Evolutionary conservation across 2,888 invertebrate species (phyloP), one percentile per base, ranked within the genome.

Genomic region (Pollenia griseotomentosa): DNA sequence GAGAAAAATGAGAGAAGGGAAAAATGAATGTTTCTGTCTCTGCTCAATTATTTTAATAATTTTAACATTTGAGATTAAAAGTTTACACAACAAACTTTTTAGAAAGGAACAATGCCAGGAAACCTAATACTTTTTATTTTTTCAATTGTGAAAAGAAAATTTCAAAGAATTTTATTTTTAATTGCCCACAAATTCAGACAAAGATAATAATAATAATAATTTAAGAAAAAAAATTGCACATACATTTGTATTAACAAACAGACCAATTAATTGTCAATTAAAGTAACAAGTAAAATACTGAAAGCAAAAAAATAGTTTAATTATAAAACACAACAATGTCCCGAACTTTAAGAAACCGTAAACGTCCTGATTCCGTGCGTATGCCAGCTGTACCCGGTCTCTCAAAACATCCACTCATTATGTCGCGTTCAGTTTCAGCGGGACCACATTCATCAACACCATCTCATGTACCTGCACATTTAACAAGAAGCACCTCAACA

Each of bases 301-400:
- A 46, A n/a, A 44, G 16, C 1, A 7, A 51, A 53, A 19, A 77
- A 77, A 14, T 14, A 23, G 51, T 65, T 40, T 3, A 75, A n/a
- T 48, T 53, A 42, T 8, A 3, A 48, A 68, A 73, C 40, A 63
- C 0, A 19, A 63, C 10, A 40, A 87, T 87, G 87, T 87, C 87
- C 0, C 77, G 84, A 42, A 74, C 55, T 71, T 74, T 87, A 78
- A 84, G 74, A 82, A 87, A 84, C 33, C 84, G 87, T 19, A 84
- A 80, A 74, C 84, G 87, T 53, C 81, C 84, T 6, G 87, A 87
- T 78, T 87, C 87, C 0, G 87, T 87, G 53, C 77, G 87, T 44
- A 78, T 84, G 33, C 87, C 87, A 11, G 61, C 81, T 2, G 81
- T 65, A 57, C 84, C 87, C 4, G 78, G 81, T 48, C 16, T 81